Evolutionary conservation across 35 echinoderm and acorn worm species (phyloP), one percentile per base, ranked within the genome.

Genomic region (Apostichopus parvimensis): DNA sequence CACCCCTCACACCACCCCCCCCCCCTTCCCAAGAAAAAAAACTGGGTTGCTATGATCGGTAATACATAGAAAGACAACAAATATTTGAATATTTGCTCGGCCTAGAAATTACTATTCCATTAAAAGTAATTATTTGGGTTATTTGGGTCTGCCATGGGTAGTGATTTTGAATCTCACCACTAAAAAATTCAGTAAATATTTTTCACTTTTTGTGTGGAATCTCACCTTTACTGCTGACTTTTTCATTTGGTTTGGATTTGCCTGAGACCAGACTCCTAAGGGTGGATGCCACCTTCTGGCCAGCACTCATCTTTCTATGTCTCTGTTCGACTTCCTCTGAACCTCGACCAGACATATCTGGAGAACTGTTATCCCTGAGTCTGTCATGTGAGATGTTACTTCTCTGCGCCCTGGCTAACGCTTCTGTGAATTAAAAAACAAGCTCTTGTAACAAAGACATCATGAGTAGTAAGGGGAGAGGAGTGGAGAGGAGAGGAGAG

Each of bases 271-370:
- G 81, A 84, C 56, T 84, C 14, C 22, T 84, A 58, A 84, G 54
- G 52, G 81, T 84, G 81, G 55, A 84, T 58, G 81, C 81, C 81
- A 84, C 55, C 81, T 84, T 84, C 20, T 84, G 81, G 23, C 81
- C 54, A 17, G 55, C 58, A 25, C 54, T 84, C 81, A 84, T 4
- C 56, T 84, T 84, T 22, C 81, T 84, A 82, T 84, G 81, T 20
- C 81, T 15, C 15, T 84, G 17, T 0, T 5, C 56, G 17, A 12
- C 79, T 59, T 84, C 81, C 1, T 84, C 81, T 1, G 81, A 73
- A 15, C 64, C 61, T 62, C 23, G 45, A 52, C 61, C 17, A 88
- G 86, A 75, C 6, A 64, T 64, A 54, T 68, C 23, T 53, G 86
- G 61, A 66, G 86, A 88, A 26, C 64, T 14, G 62, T 68, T 53